Evolutionary conservation across 1,140 invertebrate genomes (phyloP), one percentile per base, ranked within the genome.

Genomic region (Anastrepha ludens): DNA sequence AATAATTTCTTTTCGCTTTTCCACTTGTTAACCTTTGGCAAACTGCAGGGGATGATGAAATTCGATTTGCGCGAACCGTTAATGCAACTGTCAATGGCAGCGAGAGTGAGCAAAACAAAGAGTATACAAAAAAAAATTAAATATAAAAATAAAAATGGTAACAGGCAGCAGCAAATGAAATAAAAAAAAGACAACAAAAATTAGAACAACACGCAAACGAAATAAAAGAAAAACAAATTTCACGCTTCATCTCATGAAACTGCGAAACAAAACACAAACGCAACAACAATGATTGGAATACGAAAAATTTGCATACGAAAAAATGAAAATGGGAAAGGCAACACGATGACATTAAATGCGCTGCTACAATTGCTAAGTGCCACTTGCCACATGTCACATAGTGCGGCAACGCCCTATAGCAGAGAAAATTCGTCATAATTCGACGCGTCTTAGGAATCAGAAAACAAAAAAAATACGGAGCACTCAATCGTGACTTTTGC

Each of bases 221-320:
- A 67, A 60, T 60, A 62, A 55, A 86, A 86, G 2, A 59, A 92
- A 92, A 92, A 92, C 91, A 92, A 92, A 92, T 92, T 92, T 92
- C 91, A 92, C 91, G 91, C 91, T 91, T 89, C 91, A 92, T 88
- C 90, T 90, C 91, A 90, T 89, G 91, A 90, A 92, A 13, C 39
- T 74, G 74, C 50, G 55, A 81, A 81, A 55, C 50, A 55, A 55
- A 81, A 58, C 11, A 29, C 50, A 55, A 78, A 55, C 50, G 9
- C 3, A 20, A 55, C 9, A 81, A 39, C 3, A 67, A 67, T 4
- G n/a, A 81, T 81, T 81, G 74, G 74, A 44, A 44, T 29, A 55
- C 8, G n/a, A 55, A n/a, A 47, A 88, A 92, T 92, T 92, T 92
- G 91, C 91, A 92, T 92, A 92, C 91, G 89, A 89, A 90, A 91